Base-by-base conservation (phyloP, 1,140 invertebrate genomes). In the Chymomyza costata region DNA sequence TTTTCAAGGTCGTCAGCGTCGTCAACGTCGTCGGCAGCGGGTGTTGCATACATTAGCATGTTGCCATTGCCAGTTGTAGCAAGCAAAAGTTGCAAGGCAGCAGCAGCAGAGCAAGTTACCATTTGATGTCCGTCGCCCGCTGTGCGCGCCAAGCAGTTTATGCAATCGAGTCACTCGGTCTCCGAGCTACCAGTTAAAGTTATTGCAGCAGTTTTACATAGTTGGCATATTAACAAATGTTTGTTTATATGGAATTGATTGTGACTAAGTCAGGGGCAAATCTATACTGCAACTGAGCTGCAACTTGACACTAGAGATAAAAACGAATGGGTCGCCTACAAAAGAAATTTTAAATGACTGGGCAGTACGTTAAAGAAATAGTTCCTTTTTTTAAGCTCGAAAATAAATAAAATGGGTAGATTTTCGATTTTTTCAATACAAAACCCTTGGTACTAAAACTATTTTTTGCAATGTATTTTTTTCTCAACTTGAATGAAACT, bases 31-130 rank as follows among this genome's bases (percentile, higher is more conserved):
- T 3, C 21, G 8, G 8, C 21, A 8, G 21, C 21, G 21, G 66
- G 74, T 81, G 65, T 70, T 81, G 76, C 69, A 81, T 82, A 82
- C 52, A 81, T 81, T 81, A 81, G 76, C 74, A 81, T 81, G 76
- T 73, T 70, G 63, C 59, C 73, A 65, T 64, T 64, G 57, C 45
- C 61, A 8, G 13, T 16, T 46, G 25, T 28, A 28, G 25, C 25
- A 28, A n/a, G n/a, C 17, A 11, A 15, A 15, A 10, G 50, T 41
- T 56, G 57, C 62, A 50, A 61, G 46, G 46, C 51, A 28, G 10
- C 10, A 28, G 10, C 25, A 28, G 10, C 25, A 28, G n/a, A n/a
- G n/a, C n/a, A n/a, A n/a, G n/a, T n/a, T n/a, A 28, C 25, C 5
- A 28, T 10, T 10, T 28, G 5, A 28, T 6, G 5, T 6, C 5